phyloP scores from a whole-genome alignment of 35 echinoderm and acorn worm genomes.

The Ophiothrix spiculata region DNA sequence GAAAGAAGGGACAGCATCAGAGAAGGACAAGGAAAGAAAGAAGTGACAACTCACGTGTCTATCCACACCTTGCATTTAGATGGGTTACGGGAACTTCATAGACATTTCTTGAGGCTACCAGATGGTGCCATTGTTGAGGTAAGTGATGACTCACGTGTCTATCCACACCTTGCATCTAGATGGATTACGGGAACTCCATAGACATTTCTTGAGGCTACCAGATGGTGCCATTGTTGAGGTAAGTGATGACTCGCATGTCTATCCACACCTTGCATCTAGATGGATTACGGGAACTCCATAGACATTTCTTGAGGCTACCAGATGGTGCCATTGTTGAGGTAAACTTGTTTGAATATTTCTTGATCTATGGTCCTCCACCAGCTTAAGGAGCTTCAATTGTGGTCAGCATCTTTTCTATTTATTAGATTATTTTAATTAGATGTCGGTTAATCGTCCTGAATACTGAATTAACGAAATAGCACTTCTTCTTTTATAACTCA shows the following conservation, averaged over 20 bases:
- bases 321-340: slow-evolving; percentile 98
- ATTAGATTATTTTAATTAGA: too few relatives aligned
- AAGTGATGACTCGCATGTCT: slow-evolving; percentile 81
- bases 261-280: slow-evolving; percentile 93
- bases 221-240: slow-evolving; percentile 98
- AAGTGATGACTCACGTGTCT: slow-evolving; percentile 66
- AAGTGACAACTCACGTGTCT: slow-evolving; percentile 92
- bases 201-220: slow-evolving; percentile 90
- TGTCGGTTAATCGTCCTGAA: too few relatives aligned
- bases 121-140: slow-evolving; percentile 98
- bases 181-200: slow-evolving; percentile 72
- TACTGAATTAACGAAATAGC: too few relatives aligned
- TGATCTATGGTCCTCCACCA: background rate
- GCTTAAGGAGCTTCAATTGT: too few relatives aligned
- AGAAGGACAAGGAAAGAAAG: slow-evolving; percentile 30
- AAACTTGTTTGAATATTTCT: too few relatives aligned
- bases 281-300: slow-evolving; percentile 72
- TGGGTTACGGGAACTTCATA: slow-evolving; percentile 71
- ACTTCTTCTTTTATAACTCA: too few relatives aligned
- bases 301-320: slow-evolving; percentile 90
- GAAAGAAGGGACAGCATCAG: background rate
- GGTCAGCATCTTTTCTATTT: too few relatives aligned
- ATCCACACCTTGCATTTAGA: slow-evolving; percentile 93
- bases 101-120: slow-evolving; percentile 90
- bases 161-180: slow-evolving; percentile 93